phyloP scores from a whole-genome alignment of 2,888 invertebrate species.

The Venustoraphidia nigricollis region DNA sequence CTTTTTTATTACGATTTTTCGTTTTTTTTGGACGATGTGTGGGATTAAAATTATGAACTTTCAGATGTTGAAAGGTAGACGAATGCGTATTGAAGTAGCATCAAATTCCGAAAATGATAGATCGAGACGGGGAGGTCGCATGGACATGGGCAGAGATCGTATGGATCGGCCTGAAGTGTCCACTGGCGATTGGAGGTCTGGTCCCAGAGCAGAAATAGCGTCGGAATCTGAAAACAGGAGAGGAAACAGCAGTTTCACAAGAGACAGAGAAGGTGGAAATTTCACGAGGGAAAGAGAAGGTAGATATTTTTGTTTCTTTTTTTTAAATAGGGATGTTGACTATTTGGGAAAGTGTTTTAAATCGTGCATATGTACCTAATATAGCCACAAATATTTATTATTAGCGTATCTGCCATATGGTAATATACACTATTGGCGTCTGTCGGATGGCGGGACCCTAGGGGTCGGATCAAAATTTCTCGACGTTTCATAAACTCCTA shows the following conservation, averaged over 20 bases:
- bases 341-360: too few relatives aligned
- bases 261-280: constrained; percentile 16
- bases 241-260: constrained; percentile 9
- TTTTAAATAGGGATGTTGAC: too few relatives aligned
- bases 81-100: constrained; percentile 67
- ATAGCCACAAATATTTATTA: too few relatives aligned
- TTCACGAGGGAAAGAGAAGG: constrained; percentile 24
- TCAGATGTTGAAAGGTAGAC: constrained; percentile 56
- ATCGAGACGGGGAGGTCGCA: constrained; percentile 36
- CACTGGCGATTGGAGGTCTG: constrained; percentile 62
- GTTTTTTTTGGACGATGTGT: background rate
- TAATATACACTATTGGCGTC: too few relatives aligned
- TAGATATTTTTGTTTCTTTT: too few relatives aligned
- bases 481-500: too few relatives aligned
- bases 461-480: too few relatives aligned
- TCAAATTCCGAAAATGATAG: constrained; percentile 57
- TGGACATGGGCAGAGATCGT: constrained; percentile 33
- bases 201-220: constrained; percentile 39
- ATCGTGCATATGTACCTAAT: too few relatives aligned
- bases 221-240: constrained; percentile 13
- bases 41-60: constrained; percentile 9
- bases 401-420: too few relatives aligned
- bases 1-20: constrained; percentile 3
- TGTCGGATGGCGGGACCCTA: too few relatives aligned
- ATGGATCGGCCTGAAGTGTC: constrained; percentile 49